phyloP scores from a whole-genome alignment of 2,113 vertebrate genomes.

The Dinomys branickii region DNA sequence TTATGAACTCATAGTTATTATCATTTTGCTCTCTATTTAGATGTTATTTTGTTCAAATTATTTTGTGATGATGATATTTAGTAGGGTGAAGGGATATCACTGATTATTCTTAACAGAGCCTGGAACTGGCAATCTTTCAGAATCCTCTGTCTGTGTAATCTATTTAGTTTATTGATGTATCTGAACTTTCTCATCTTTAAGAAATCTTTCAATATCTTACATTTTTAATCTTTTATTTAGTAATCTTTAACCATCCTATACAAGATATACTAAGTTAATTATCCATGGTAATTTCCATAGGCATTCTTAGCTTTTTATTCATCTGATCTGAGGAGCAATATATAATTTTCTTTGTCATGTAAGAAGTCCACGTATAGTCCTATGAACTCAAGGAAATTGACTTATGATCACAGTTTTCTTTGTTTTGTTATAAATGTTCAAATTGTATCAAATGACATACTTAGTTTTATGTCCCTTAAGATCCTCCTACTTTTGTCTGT shows the following conservation, averaged over 20 bases:
- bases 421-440: constrained; percentile 10
- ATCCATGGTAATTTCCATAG: neutral
- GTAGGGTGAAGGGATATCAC: rapidly evolving
- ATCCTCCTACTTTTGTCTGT: neutral
- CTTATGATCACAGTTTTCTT: neutral
- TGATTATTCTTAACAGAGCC: neutral
- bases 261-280: neutral
- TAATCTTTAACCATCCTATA: neutral
- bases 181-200: neutral
- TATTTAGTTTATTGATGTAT: neutral
- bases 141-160: neutral
- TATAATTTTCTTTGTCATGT: neutral
- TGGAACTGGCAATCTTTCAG: neutral
- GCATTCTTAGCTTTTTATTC: neutral
- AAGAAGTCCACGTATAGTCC: neutral
- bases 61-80: constrained; percentile 6
- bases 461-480: neutral
- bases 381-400: constrained; percentile 40
- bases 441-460: neutral
- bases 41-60: constrained; percentile 5
- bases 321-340: neutral
- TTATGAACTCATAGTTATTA: neutral
- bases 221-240: neutral
- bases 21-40: neutral
- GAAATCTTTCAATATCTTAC: neutral